phyloP scores from a whole-genome alignment of 2,888 invertebrate species.

The Glyphotaelius pellucidus region DNA sequence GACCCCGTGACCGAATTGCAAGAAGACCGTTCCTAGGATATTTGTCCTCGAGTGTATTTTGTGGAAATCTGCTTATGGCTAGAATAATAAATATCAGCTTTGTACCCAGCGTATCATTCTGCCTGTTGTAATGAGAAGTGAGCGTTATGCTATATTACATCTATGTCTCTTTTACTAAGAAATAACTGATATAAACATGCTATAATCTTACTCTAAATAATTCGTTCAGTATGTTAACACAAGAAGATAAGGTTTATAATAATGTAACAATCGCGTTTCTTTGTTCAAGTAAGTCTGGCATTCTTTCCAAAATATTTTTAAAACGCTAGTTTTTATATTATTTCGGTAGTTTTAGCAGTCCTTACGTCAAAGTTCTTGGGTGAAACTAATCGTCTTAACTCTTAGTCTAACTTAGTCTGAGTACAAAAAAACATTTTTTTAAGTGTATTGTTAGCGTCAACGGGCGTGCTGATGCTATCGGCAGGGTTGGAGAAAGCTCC shows the following conservation, averaged over 20 bases:
- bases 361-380: too few relatives aligned
- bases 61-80: background rate
- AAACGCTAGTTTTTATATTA: background rate
- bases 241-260: background rate
- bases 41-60: background rate
- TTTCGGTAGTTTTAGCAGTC: background rate
- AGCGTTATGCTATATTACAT: background rate
- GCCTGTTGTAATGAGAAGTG: background rate
- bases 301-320: background rate
- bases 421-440: too few relatives aligned
- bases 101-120: background rate
- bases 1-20: slow-evolving; percentile 31
- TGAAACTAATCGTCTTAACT: too few relatives aligned
- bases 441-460: too few relatives aligned
- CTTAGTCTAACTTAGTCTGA: too few relatives aligned
- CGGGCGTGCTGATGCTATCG: too few relatives aligned
- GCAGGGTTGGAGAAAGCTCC: too few relatives aligned
- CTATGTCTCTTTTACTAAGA: background rate
- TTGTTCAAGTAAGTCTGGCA: background rate
- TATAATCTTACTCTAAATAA: background rate
- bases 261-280: background rate
- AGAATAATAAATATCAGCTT: background rate
- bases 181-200: background rate
- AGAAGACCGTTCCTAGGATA: background rate
- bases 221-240: background rate